phyloP scores from a whole-genome alignment of 2,888 invertebrate genomes.

The Eretmocerus hayati region DNA sequence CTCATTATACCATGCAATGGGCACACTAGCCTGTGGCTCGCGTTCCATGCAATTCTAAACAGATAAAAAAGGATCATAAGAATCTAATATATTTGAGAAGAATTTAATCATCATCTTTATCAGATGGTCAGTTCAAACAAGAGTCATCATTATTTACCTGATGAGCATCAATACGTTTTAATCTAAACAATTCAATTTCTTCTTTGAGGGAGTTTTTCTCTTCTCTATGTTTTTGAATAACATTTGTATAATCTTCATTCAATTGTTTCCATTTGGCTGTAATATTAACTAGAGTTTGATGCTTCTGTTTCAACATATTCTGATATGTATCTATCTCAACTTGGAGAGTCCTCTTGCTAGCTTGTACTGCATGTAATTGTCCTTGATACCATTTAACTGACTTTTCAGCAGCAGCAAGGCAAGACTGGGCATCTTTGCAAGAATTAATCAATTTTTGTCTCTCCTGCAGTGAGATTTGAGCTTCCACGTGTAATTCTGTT shows the following conservation, averaged over 20 bases:
- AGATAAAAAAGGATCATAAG: background rate
- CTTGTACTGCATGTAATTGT: constrained; percentile 32
- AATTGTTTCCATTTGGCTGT: constrained; percentile 31
- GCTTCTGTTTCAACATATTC: constrained; percentile 30
- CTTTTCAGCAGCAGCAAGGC: constrained; percentile 26
- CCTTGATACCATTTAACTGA: constrained; percentile 36
- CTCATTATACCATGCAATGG: constrained; percentile 14
- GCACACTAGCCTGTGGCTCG: constrained; percentile 8
- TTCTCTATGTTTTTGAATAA: constrained; percentile 26
- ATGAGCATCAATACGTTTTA: constrained; percentile 1
- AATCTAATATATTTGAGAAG: background rate
- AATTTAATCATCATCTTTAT: too few relatives aligned
- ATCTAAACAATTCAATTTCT: constrained; percentile 22
- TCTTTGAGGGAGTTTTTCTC: constrained; percentile 27
- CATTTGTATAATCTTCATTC: constrained; percentile 26
- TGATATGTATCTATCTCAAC: constrained; percentile 34
- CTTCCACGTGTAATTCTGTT: constrained; percentile 34
- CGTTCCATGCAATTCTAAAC: background rate
- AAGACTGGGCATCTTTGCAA: constrained; percentile 29
- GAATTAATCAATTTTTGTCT: constrained; percentile 32
- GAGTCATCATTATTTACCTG: background rate
- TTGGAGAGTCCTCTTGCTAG: constrained; percentile 30
- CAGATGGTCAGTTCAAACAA: background rate
- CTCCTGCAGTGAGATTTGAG: constrained; percentile 30
- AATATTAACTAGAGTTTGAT: constrained; percentile 27